Conservation (phyloP, 2,797 vertebrate genomes). For the Sphaeramia orbicularis region DNA sequence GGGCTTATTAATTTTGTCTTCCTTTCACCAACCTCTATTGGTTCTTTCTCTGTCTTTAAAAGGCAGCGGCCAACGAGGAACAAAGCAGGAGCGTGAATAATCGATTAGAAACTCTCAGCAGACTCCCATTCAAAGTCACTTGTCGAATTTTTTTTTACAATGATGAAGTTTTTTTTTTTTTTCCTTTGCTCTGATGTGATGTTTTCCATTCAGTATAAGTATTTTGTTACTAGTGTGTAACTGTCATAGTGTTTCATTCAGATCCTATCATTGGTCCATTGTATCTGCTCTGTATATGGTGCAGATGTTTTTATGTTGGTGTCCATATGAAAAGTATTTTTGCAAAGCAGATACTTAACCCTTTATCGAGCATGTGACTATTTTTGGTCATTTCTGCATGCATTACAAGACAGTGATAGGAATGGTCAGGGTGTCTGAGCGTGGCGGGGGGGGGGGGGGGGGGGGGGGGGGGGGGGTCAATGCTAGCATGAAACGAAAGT, state of each 20-base stretch:
- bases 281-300: no score
- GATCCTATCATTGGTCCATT: no score
- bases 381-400: no score
- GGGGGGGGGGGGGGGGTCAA: no score
- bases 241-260: not conserved
- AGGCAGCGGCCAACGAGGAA: constrained; percentile 20
- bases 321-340: no score
- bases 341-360: no score
- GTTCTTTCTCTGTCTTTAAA: constrained; percentile 29
- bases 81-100: constrained; percentile 20
- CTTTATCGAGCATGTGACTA: no score
- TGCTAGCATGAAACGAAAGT: no score
- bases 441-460: no score
- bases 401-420: no score
- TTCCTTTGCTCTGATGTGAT: constrained; percentile 13
- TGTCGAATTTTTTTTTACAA: constrained; percentile 8
- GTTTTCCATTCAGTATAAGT: not conserved
- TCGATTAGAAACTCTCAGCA: constrained; percentile 38
- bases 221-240: not conserved
- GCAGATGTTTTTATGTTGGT: no score
- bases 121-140: constrained; percentile 15
- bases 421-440: no score
- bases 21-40: constrained; percentile 38
- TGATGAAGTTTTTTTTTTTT: constrained; percentile 20
- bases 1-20: constrained; percentile 61